Evolutionary conservation across 2,888 invertebrate genomes (phyloP).

Genomic region (Gari tellinella): DNA sequence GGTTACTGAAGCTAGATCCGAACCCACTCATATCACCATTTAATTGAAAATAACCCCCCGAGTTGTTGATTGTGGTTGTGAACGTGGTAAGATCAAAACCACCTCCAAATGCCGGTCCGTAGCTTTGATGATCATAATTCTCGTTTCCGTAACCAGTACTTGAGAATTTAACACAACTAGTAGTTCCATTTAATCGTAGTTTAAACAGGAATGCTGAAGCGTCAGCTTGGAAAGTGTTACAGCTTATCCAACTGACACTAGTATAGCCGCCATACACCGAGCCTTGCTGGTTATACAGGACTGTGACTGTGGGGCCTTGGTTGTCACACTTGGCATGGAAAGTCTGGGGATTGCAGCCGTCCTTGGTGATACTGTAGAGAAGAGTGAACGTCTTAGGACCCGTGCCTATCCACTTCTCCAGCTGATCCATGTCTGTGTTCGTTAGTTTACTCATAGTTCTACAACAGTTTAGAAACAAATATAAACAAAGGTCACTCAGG

Average conservation of each 20-base stretch:
- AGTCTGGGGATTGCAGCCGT: slow-evolving; percentile 59
- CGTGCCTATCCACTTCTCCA: slow-evolving; percentile 54
- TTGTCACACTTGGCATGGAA: no score
- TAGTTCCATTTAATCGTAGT: slow-evolving; percentile 26
- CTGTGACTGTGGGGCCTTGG: slow-evolving; percentile 62
- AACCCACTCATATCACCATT: slow-evolving; percentile 18
- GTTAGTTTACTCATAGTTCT: no score
- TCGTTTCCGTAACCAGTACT: not conserved
- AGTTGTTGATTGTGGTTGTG: slow-evolving; percentile 3
- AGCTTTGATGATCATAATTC: not conserved
- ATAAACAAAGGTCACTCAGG: no score
- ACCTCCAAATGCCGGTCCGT: slow-evolving; percentile 47
- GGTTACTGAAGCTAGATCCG: slow-evolving; percentile 19
- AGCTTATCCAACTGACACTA: slow-evolving; percentile 40
- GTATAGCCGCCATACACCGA: slow-evolving; percentile 65
- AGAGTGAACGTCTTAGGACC: slow-evolving; percentile 51
- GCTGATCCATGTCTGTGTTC: slow-evolving; percentile 54
- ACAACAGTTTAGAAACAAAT: no score
- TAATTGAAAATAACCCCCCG: slow-evolving; percentile 27
- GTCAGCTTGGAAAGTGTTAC: not conserved
- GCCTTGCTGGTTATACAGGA: slow-evolving; percentile 59
- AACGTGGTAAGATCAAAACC: slow-evolving; percentile 37
- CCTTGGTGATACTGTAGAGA: slow-evolving; percentile 54
- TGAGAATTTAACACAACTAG: slow-evolving; percentile 21
- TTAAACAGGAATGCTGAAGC: slow-evolving; percentile 44